Conservation (phyloP, 2,113 vertebrate genomes). For the Entosphenus tridentatus region DNA sequence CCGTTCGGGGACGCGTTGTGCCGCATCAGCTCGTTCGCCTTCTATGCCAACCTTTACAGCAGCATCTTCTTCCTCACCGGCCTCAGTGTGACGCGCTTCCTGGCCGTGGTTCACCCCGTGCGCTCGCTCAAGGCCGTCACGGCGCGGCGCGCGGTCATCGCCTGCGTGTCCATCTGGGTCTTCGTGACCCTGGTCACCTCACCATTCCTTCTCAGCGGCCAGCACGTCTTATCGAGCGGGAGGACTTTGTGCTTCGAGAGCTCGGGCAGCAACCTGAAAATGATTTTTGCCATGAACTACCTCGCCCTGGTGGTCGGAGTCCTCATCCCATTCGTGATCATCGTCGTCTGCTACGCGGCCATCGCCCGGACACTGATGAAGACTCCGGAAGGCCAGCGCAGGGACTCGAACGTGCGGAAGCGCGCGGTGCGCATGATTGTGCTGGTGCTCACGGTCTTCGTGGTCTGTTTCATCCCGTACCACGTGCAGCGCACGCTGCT, state of each 20-base stretch:
- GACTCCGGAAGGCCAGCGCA: too few relatives aligned
- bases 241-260: slow-evolving; percentile 71
- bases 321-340: slow-evolving; percentile 22
- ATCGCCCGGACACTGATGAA: too few relatives aligned
- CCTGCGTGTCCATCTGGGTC: slow-evolving; percentile 46
- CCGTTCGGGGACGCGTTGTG: slow-evolving; percentile 24
- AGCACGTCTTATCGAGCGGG: slow-evolving; percentile 10
- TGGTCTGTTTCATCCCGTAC: slow-evolving; percentile 3
- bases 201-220: slow-evolving; percentile 39
- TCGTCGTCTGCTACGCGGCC: slow-evolving; percentile 20
- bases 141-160: not conserved
- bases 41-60: slow-evolving; percentile 29
- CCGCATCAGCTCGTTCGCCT: slow-evolving; percentile 20
- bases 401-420: too few relatives aligned
- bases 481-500: not conserved
- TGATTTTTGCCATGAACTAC: slow-evolving; percentile 18
- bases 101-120: slow-evolving; percentile 18
- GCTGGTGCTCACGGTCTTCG: not conserved
- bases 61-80: slow-evolving; percentile 29
- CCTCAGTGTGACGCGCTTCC: slow-evolving; percentile 25
- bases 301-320: slow-evolving; percentile 21
- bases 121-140: slow-evolving; percentile 14
- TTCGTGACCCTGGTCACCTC: slow-evolving; percentile 42
- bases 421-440: not conserved
- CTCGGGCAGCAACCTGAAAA: too few relatives aligned